phyloP scores from a whole-genome alignment of 2,113 vertebrate genomes.

The Perca flavescens region DNA sequence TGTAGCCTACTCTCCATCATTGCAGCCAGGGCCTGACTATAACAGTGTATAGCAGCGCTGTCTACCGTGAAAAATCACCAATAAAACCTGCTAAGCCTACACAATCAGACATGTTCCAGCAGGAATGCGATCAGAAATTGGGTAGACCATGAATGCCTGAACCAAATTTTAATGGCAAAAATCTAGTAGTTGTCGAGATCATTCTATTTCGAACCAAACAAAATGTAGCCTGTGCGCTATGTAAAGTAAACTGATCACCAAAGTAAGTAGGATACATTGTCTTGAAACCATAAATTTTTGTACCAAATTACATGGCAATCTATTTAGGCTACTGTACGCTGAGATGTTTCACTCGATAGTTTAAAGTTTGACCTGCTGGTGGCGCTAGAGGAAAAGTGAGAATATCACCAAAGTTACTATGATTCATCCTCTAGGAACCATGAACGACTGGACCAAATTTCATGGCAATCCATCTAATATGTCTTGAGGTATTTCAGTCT shows the following conservation, averaged over 20 bases:
- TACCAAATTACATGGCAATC: background rate
- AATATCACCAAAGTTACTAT: background rate
- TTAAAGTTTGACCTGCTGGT: too few relatives aligned
- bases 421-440: background rate
- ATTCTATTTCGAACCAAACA: background rate
- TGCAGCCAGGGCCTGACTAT: too few relatives aligned
- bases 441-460: background rate
- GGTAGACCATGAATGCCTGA: too few relatives aligned
- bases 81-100: too few relatives aligned
- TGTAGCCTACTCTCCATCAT: too few relatives aligned
- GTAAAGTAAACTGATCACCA: background rate
- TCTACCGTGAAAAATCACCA: too few relatives aligned
- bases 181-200: background rate
- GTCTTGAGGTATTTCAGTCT: background rate
- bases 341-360: too few relatives aligned
- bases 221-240: background rate
- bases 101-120: too few relatives aligned
- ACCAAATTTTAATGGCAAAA: too few relatives aligned
- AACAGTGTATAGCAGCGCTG: too few relatives aligned
- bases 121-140: too few relatives aligned
- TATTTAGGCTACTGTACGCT: too few relatives aligned
- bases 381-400: background rate
- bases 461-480: background rate
- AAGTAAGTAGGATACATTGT: background rate
- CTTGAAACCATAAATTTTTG: background rate